Conservation (phyloP, 2,113 vertebrate genomes). For the Phylloscopus whistleri region DNA sequence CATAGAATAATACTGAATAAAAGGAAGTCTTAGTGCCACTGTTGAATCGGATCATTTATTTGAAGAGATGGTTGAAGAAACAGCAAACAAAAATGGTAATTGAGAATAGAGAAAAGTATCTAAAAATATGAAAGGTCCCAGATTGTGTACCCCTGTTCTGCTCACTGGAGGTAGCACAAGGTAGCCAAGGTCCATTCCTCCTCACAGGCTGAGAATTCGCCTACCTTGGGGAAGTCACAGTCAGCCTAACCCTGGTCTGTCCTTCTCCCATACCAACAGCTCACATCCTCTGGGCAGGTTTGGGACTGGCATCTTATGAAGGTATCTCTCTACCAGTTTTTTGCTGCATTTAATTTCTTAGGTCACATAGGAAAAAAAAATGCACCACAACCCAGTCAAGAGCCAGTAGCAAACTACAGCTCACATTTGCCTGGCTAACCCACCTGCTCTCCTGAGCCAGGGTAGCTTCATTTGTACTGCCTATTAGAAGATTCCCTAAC, state of each 20-base stretch:
- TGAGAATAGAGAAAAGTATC: background rate
- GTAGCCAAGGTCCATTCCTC: background rate
- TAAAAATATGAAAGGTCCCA: background rate
- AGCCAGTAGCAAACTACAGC: background rate
- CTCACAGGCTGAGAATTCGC: background rate
- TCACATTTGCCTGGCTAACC: background rate
- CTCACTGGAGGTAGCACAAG: background rate
- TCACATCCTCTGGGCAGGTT: background rate
- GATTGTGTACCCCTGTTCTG: background rate
- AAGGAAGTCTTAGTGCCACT: background rate
- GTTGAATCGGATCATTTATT: background rate
- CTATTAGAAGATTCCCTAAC: background rate
- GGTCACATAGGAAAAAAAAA: background rate
- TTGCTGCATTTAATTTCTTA: background rate
- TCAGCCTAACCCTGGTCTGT: accelerated
- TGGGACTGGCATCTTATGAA: background rate
- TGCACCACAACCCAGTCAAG: background rate
- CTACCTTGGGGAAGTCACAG: background rate
- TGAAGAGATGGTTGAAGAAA: background rate
- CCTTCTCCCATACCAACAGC: background rate
- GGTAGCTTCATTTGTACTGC: background rate
- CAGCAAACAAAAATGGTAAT: background rate
- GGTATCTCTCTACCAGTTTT: background rate
- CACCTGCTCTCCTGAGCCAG: background rate
- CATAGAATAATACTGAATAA: background rate